Percentiles rank a stretch among this genome's conserved stretches.
These are phyloP conservation scores for Lophotriccus pileatus DNA, from an alignment of 2,797 vertebrate species.

Conservation along the genomic window DNA sequence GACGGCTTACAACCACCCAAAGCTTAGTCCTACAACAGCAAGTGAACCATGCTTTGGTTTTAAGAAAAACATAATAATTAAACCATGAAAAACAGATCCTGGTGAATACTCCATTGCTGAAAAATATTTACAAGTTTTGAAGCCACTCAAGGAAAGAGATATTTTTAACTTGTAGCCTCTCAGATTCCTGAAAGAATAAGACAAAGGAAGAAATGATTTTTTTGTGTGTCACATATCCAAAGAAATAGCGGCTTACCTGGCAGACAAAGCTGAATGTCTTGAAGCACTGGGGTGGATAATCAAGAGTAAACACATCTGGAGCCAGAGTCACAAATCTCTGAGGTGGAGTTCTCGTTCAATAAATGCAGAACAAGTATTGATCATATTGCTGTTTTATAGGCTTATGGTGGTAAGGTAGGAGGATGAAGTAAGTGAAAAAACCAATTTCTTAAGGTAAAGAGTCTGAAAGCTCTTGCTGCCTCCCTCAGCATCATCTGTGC, in stretches of 20 bases:
- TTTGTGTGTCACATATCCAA: neutral
- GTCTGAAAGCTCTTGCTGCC: neutral
- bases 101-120: neutral
- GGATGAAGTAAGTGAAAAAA: neutral
- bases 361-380: neutral
- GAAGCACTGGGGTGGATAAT: neutral
- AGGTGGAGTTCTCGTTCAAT: neutral
- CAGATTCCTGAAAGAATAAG: neutral
- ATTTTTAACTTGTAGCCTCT: neutral
- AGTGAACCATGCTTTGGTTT: neutral
- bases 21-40: neutral
- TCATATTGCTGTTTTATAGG: fast-evolving
- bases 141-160: neutral
- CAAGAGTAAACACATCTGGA: neutral
- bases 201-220: neutral
- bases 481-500: neutral
- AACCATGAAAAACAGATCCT: neutral
- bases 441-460: neutral
- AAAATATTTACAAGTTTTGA: neutral
- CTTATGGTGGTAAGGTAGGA: neutral
- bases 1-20: neutral
- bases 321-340: neutral
- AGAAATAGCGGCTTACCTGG: neutral
- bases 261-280: neutral
- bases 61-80: neutral